Conservation (phyloP, 2,113 vertebrate species). For the Phrynocephalus versicolor region DNA sequence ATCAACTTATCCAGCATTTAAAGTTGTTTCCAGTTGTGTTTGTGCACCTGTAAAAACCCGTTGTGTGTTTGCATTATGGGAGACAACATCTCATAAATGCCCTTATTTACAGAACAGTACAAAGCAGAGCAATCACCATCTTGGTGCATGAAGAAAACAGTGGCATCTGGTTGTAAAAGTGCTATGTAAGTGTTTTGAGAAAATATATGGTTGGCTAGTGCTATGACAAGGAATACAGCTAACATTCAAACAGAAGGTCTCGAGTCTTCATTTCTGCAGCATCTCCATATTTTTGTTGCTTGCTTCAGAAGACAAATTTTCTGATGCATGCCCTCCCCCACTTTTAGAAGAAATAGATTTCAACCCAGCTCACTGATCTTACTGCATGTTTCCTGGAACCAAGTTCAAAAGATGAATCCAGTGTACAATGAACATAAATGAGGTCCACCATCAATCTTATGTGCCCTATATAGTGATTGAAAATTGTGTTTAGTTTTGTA, state of each 20-base stretch:
- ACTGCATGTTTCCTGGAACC: constrained; percentile 16
- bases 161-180: neutral
- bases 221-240: neutral
- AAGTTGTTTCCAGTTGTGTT: no score
- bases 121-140: neutral
- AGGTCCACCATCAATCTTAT: neutral
- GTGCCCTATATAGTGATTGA: neutral
- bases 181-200: constrained; percentile 9
- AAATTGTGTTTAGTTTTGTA: no score
- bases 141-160: neutral
- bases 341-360: constrained; percentile 9
- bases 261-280: constrained; percentile 12
- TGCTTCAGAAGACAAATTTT: constrained; percentile 21
- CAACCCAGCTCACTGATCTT: neutral
- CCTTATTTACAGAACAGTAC: neutral
- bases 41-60: no score
- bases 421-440: neutral
- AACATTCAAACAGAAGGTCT: constrained; percentile 1
- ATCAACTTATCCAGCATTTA: no score
- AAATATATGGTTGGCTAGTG: neutral
- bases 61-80: no score
- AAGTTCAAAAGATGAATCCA: neutral
- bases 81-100: no score
- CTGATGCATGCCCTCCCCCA: no score
- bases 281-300: neutral